phyloP scores from a whole-genome alignment of 2,113 vertebrate genomes.

The Tachysurus fulvidraco region DNA sequence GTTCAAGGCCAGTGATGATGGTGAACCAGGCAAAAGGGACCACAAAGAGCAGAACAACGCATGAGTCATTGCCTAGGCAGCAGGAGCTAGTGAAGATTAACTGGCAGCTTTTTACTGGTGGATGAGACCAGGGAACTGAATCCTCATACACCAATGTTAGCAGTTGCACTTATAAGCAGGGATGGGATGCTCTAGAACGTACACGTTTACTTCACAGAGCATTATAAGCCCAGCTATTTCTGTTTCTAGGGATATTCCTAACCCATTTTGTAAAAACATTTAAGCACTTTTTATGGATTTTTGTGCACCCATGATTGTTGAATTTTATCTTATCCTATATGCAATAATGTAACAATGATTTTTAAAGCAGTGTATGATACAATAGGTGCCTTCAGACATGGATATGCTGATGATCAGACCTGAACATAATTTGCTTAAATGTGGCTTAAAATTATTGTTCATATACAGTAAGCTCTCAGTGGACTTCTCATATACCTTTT shows the following conservation, averaged over 20 bases:
- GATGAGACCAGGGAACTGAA: constrained; percentile 19
- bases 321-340: neutral
- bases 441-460: neutral
- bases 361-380: neutral
- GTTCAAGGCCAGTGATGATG: constrained; percentile 84
- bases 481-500: neutral
- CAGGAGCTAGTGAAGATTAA: constrained; percentile 66
- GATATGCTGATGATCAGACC: neutral
- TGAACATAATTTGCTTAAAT: neutral
- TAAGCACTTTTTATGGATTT: constrained; percentile 26
- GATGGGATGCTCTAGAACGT: constrained; percentile 16
- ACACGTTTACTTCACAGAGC: neutral
- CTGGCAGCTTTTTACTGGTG: constrained; percentile 20
- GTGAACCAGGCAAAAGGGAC: constrained; percentile 77
- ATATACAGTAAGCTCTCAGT: neutral
- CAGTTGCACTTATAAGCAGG: constrained; percentile 23
- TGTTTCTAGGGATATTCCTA: neutral
- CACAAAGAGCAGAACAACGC: constrained; percentile 76
- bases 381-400: neutral
- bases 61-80: constrained; percentile 64
- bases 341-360: neutral
- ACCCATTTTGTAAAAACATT: neutral
- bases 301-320: constrained; percentile 13
- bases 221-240: constrained; percentile 9
- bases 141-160: constrained; percentile 10